A percentile compares a stretch with the other conserved stretches of the same genome.
These are phyloP conservation scores for Carcinoscorpius rotundicauda DNA, from an alignment of 1,140 invertebrate species.

Conservation along the genomic window DNA sequence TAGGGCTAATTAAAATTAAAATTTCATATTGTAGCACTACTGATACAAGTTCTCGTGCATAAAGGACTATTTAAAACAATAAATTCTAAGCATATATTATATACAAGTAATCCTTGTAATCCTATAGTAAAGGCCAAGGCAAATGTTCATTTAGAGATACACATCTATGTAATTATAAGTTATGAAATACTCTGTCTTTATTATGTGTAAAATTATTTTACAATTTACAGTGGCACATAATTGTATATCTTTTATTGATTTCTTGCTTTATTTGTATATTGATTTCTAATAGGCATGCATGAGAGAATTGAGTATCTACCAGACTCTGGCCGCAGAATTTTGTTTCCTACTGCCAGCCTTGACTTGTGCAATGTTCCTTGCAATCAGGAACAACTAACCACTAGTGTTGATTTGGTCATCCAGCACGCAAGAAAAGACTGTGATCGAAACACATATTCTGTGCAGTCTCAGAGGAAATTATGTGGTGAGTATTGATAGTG, in stretches of 20 bases:
- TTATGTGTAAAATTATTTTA: too few species aligned
- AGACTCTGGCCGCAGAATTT: constrained; percentile 55
- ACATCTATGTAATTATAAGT: too few species aligned
- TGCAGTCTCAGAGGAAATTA: constrained; percentile 73
- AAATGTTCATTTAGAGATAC: too few species aligned
- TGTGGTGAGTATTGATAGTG: constrained; percentile 47
- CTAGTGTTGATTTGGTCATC: constrained; percentile 55
- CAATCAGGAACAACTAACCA: constrained; percentile 43
- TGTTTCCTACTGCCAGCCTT: constrained; percentile 71
- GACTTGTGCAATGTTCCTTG: constrained; percentile 79
- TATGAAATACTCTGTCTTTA: too few species aligned
- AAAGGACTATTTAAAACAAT: too few species aligned
- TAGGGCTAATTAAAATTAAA: too few species aligned
- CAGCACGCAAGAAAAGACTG: constrained; percentile 78
- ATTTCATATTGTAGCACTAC: too few species aligned
- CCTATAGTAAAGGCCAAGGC: too few species aligned
- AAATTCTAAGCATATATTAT: too few species aligned
- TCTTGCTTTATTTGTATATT: constrained; percentile 30
- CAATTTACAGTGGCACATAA: too few species aligned
- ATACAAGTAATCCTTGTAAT: too few species aligned
- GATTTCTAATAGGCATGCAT: constrained; percentile 48
- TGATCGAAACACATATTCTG: constrained; percentile 80
- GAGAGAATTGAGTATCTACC: constrained; percentile 85
- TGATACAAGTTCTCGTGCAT: too few species aligned
- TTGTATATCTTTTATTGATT: background rate